Base-by-base conservation (phyloP, 1,140 invertebrate species). In the Danaus plexippus region DNA sequence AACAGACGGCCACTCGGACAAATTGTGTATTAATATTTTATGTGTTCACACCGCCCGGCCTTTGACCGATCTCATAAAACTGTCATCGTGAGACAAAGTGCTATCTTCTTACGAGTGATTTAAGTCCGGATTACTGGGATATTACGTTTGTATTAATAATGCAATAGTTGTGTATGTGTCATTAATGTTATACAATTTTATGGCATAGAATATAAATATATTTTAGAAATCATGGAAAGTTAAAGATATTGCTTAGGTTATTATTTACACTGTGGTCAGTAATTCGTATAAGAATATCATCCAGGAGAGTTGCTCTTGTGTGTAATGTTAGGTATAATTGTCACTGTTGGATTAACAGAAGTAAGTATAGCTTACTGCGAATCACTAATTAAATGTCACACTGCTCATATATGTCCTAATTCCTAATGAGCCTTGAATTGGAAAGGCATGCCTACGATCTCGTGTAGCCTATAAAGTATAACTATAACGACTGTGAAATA, bases 11-110 rank as follows among this genome's bases (percentile, higher is more conserved):
- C 73, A 79, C 76, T 80, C 67, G 77, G 73, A 77, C 80, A 83
- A 79, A 83, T 83, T 83, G 80, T 83, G 77, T 83, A 83, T 83
- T 83, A 83, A 83, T 83, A 83, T 83, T 83, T 83, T 76, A 83
- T 78, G 73, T 75, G 73, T 73, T 76, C 76, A 71, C 77, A 77
- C 75, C 67, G 62, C 57, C 63, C 57, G 55, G 52, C 54, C 57
- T 52, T 54, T 51, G 60, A 57, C 51, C 58, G 47, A 57, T 47
- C 63, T 72, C 69, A 75, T 83, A 83, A 83, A 83, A 64, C 77
- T 83, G 80, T 80, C 80, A 80, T 76, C 75, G 46, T 49, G 69
- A 76, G 73, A 83, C 67, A 80, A 67, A 82, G 73, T 69, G 62
- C 45, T 61, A 57, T 61, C 74, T 74, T 71, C 70, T 83, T 78